Percentiles rank a stretch among this genome's conserved stretches.
phyloP scores from a whole-genome alignment of 2,113 vertebrate genomes.

The Carettochelys insculpta region DNA sequence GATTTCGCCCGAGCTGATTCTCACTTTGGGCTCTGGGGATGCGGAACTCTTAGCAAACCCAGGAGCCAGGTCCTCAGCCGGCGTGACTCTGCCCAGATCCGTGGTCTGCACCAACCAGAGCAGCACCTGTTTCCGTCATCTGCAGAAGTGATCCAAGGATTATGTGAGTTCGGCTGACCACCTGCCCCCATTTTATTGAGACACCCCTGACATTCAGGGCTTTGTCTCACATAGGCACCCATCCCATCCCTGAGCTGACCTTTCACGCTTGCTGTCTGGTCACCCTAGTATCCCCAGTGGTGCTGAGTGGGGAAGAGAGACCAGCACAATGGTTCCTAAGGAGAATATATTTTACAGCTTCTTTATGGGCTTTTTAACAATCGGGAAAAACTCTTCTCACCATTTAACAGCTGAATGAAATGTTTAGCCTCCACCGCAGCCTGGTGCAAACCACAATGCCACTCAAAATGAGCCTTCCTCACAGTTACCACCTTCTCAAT shows the following conservation, averaged over 20 bases:
- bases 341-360: neutral
- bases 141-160: neutral
- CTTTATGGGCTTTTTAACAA: neutral
- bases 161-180: neutral
- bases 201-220: neutral
- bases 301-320: neutral
- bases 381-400: fast-evolving
- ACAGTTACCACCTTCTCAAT: neutral
- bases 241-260: neutral
- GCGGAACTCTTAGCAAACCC: neutral
- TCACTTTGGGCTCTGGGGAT: neutral
- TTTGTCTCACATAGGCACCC: neutral
- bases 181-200: too few species aligned
- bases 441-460: neutral
- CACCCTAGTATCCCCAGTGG: neutral
- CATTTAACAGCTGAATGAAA: neutral
- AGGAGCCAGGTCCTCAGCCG: neutral
- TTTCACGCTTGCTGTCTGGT: neutral
- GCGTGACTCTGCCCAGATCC: neutral
- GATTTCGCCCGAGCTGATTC: neutral
- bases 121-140: neutral
- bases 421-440: fast-evolving
- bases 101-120: neutral
- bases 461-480: neutral
- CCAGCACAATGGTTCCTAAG: fast-evolving